phyloP scores from a whole-genome alignment of 2,113 vertebrate genomes.

The Galeopterus variegatus region DNA sequence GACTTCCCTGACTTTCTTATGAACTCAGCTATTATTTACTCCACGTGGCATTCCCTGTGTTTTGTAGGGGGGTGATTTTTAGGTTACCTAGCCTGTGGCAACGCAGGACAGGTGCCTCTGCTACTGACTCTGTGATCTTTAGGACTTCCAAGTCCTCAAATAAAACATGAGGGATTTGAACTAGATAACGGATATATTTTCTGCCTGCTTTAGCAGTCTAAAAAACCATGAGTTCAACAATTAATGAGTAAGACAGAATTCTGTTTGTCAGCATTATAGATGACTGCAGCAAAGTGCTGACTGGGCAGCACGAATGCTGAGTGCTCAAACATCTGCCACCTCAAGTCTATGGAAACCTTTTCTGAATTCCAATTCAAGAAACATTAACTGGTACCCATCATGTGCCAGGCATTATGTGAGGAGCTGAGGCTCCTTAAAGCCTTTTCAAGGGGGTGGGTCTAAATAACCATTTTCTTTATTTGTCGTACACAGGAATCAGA shows the following conservation, averaged over 20 bases:
- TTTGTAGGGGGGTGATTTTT: neutral
- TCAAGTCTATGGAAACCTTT: neutral
- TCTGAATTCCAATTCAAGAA: constrained; percentile 4
- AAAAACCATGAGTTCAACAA: constrained; percentile 55
- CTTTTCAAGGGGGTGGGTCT: neutral
- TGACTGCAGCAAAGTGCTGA: constrained; percentile 25
- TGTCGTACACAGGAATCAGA: neutral
- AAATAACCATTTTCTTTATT: neutral
- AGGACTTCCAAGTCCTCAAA: neutral
- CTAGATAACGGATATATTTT: constrained; percentile 55
- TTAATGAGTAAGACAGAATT: constrained; percentile 50
- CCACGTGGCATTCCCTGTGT: no score
- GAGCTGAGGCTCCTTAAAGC: neutral
- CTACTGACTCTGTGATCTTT: neutral
- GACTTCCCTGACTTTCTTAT: neutral
- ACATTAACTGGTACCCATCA: neutral
- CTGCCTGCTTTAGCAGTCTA: constrained; percentile 42
- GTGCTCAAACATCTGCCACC: neutral
- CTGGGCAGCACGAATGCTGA: neutral
- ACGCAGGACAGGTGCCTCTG: neutral
- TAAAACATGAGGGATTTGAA: constrained; percentile 7
- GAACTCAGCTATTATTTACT: neutral
- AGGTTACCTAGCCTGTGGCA: neutral
- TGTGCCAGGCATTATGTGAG: neutral
- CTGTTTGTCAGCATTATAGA: constrained; percentile 45